phyloP scores from a whole-genome alignment of 2,888 invertebrate genomes.

The Seira musarum region DNA sequence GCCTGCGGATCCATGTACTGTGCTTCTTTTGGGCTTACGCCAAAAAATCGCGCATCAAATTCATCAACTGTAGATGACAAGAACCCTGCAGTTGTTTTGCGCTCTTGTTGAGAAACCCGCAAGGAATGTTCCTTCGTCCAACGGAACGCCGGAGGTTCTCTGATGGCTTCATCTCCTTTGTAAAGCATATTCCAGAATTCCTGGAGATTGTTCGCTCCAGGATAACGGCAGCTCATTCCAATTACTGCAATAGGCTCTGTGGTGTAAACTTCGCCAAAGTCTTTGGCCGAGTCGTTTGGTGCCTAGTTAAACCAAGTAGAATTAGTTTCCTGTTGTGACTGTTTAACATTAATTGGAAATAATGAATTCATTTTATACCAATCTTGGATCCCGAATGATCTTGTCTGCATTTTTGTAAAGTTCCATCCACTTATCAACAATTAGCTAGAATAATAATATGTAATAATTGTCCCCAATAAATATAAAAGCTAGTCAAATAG shows the following conservation, averaged over 20 bases:
- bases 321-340: background rate
- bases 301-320: background rate
- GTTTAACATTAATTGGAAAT: too few relatives aligned
- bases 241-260: conserved; percentile 29
- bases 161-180: background rate
- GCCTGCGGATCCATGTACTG: conserved; percentile 39
- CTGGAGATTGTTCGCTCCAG: conserved; percentile 30
- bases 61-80: conserved; percentile 32
- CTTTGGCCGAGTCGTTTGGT: background rate
- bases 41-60: conserved; percentile 54
- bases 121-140: conserved; percentile 14
- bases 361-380: background rate
- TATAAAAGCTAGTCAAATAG: background rate
- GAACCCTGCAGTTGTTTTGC: conserved; percentile 40
- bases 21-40: conserved; percentile 49
- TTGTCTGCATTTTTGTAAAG: conserved; percentile 10
- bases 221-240: conserved; percentile 44
- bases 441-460: conserved; percentile 17
- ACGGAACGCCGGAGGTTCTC: background rate
- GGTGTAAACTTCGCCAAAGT: background rate
- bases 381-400: background rate
- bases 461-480: background rate
- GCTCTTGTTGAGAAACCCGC: background rate
- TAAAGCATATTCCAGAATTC: conserved; percentile 41
- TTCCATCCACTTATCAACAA: conserved; percentile 11